Conservation (phyloP, 2,797 vertebrate species). For the Anguilla pacifica region DNA sequence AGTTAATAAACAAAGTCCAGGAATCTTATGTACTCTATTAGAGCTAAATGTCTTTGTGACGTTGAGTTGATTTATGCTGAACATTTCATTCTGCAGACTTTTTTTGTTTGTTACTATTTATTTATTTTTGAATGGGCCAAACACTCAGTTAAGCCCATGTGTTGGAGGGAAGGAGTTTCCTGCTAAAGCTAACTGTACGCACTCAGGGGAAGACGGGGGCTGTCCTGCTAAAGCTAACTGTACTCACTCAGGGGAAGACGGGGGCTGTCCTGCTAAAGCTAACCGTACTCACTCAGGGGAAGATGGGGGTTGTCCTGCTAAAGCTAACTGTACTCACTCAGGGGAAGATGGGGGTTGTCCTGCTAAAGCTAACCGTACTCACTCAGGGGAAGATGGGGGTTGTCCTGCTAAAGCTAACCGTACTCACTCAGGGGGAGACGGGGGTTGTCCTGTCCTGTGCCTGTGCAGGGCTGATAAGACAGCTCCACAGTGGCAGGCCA, state of each 20-base stretch:
- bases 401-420: slow-evolving; percentile 27
- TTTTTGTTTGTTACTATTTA: not conserved
- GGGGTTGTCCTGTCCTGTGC: slow-evolving; percentile 45
- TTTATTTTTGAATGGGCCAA: not conserved
- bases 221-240: no score
- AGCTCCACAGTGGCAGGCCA: slow-evolving; percentile 61
- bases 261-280: no score
- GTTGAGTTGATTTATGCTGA: not conserved
- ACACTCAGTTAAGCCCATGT: not conserved
- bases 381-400: slow-evolving; percentile 52
- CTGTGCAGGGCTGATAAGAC: slow-evolving; percentile 64
- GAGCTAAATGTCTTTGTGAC: not conserved
- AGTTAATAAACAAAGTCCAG: not conserved
- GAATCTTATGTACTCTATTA: not conserved
- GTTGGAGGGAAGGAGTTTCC: slow-evolving; percentile 5
- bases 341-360: no score
- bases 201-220: slow-evolving; percentile 48
- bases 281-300: no score
- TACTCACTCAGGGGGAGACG: slow-evolving; percentile 51
- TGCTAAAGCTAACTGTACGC: slow-evolving; percentile 35
- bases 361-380: no score
- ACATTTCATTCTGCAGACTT: not conserved
- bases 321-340: no score
- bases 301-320: no score
- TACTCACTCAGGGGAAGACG: no score